Base-by-base conservation (phyloP, 2,113 vertebrate genomes). In the Stomatorhinus ivindoensis region DNA sequence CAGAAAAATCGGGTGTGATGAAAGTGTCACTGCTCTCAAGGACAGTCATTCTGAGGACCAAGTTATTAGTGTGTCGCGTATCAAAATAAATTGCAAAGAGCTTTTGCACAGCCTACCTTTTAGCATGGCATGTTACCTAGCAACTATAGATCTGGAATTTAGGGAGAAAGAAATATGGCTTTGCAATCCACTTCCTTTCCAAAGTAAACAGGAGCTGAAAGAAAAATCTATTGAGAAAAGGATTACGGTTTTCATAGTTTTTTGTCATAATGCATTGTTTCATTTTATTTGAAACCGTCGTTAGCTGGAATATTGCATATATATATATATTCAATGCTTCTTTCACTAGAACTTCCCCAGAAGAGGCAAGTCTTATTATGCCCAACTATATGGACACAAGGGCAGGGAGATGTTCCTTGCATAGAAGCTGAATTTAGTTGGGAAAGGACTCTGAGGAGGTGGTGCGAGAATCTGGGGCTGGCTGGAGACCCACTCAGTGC, bases 1-100 rank as follows among this genome's bases (percentile, higher is more conserved):
- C 31, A 82, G 39, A 82, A 46, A 84, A 46, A 42, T 84, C 13
- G 2, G 15, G 50, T 31, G 11, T 53, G 50, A 87, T 87, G 85
- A 47, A 47, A 47, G 44, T 35, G 46, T 53, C 21, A 8, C 53
- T 44, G 31, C 35, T 58, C 53, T n/a, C 87, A 91, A 92, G 91
- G 93, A 93, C 92, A 92, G 93, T 91, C 94, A 92, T 92, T 92
- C 91, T 90, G 91, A 89, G 89, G 90, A 94, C 90, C 86, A 94
- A 90, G 92, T 92, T 94, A 93, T 95, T 92, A 93, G 92, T 89
- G 92, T 92, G 92, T 91, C 85, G 53, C 91, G 93, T 94, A 95
- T 96, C 95, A 95, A 95, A 95, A 95, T 93, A 93, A 93, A 94
- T 95, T 93, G 91, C 93, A 94, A 94, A 94, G 93, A 93, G 94